Base-by-base conservation (phyloP, 2,888 invertebrate species). In the Calliopum simillimum region DNA sequence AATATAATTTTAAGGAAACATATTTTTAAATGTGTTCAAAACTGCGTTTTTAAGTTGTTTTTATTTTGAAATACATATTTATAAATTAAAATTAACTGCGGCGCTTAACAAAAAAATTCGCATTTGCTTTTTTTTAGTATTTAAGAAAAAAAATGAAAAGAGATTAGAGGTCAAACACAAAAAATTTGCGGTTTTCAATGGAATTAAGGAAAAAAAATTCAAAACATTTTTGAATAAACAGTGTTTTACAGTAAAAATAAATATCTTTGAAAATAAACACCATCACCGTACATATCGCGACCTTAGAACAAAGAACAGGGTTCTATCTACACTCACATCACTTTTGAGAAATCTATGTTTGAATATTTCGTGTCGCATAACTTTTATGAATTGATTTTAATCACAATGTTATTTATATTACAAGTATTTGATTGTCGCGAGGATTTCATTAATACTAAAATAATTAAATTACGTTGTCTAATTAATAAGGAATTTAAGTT, bases 1-100 rank as follows among this genome's bases (percentile, higher is more conserved):
- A 73, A 69, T 65, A 73, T 73, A 70, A 70, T 41, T 69, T 64
- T 62, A 63, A 62, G 56, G 63, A 70, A 62, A 65, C 53, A 65
- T 68, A 53, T 43, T 12, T 66, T 33, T 49, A 66, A 70, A 61
- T 66, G 59, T 66, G 66, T 69, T 69, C 16, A 43, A 43, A 68
- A 68, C 61, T 25, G 53, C 68, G 21, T 53, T 62, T 51, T 62
- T 19, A 49, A 49, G 59, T 68, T 59, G 25, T 51, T 23, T 21
- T 19, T 65, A 4, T 19, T 16, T 56, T 49, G n/a, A 16, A 19
- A 49, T 49, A 49, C n/a, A 13, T 47, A 33, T 63, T 55, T 21
- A 8, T 21, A 33, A 67, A 68, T 51, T 25, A 19, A 61, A 58
- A 43, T 33, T 41, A 71, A 68, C 55, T 59, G 53, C 51, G 33